phyloP scores from a whole-genome alignment of 2,797 vertebrate species.

The Pteropus rufus region DNA sequence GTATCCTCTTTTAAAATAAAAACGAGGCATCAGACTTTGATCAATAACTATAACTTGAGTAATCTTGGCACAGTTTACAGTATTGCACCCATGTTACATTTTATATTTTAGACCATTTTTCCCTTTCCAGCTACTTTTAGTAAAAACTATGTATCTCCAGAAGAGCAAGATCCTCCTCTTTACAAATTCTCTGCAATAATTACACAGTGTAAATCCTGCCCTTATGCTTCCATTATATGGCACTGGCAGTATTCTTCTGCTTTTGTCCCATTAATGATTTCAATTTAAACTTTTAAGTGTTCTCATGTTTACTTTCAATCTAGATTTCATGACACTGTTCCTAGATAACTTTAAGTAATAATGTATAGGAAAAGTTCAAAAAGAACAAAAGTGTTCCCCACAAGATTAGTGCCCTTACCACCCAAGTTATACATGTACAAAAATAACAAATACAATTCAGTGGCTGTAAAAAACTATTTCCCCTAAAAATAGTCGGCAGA shows the following conservation, averaged over 20 bases:
- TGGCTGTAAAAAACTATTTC: conserved; percentile 82
- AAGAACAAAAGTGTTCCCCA: conserved; percentile 57
- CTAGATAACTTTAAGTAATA: conserved; percentile 57
- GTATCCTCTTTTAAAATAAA: conserved; percentile 73
- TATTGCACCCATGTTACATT: conserved; percentile 52
- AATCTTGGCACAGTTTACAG: conserved; percentile 80
- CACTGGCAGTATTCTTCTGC: neutral
- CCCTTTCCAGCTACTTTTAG: conserved; percentile 30
- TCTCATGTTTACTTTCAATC: neutral
- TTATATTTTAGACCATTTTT: neutral
- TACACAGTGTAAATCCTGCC: neutral
- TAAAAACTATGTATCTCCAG: neutral
- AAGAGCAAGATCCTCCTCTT: neutral
- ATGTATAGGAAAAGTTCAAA: conserved; percentile 61
- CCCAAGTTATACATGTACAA: conserved; percentile 78
- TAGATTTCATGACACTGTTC: conserved; percentile 34
- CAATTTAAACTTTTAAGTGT: conserved; percentile 37
- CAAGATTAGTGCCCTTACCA: conserved; percentile 59
- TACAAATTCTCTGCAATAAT: neutral
- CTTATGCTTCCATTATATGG: neutral
- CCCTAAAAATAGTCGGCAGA: conserved; percentile 82
- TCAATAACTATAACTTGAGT: conserved; percentile 68
- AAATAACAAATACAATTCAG: conserved; percentile 84
- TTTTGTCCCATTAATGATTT: conserved; percentile 47
- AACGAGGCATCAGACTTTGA: conserved; percentile 69